Base-by-base conservation (phyloP, 2,113 vertebrate genomes). In the Enhydra lutris region DNA sequence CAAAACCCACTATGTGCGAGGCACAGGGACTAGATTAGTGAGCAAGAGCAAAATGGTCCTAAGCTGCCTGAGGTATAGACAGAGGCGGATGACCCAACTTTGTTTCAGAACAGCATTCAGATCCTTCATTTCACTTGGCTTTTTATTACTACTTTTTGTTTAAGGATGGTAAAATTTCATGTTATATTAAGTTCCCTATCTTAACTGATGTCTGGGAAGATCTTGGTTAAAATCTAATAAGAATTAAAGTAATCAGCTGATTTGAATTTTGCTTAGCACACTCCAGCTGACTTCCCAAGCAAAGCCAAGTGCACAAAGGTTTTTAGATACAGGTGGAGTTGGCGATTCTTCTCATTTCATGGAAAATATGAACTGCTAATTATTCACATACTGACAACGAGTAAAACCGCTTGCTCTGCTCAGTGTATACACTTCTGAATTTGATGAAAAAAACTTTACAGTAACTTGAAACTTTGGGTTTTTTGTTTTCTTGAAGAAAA, bases 401-500 rank as follows among this genome's bases (percentile, higher is more conserved):
- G 15, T 61, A 39, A 69, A 82, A 90, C 11, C 2, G 12, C 20
- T 85, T 26, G 1, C 31, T 83, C 47, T 52, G 7, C 15, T 12
- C 24, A 71, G 1, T 71, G 52, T 24, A 23, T 67, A 36, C 1
- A 74, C 4, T 88, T 93, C 13, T 65, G 45, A 61, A 36, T 21
- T 73, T 80, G 6, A 39, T 3, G 71, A 79, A 9, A 81, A 65
- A 84, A 90, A 87, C 29, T 50, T 89, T 23, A 50, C 7, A 31
- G 10, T 67, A 42, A 74, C 29, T 76, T 17, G 0, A 74, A 95
- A 63, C 39, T 73, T 65, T 87, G 34, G 0, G 0, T 11, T 21
- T n/a, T 86, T 93, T 82, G 50, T 73, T 95, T 92, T 69, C 34
- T 6, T 78, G 21, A 84, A 47, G 31, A 86, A 92, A 88, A 89